Conservation (phyloP, 2,888 invertebrate species). For the Rotaria sp. region DNA sequence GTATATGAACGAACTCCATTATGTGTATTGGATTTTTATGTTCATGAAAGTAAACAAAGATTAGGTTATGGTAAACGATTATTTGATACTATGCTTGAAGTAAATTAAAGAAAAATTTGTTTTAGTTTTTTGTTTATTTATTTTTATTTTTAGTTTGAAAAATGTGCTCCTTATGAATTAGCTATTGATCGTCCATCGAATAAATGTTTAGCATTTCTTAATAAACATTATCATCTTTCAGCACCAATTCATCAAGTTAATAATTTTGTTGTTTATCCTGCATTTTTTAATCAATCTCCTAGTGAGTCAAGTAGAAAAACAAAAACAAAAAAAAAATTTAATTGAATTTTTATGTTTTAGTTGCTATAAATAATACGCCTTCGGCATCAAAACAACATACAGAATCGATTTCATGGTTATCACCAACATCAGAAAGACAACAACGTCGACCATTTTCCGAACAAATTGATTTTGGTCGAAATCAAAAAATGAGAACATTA, state of each 20-base stretch:
- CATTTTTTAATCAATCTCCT: conserved; percentile 62
- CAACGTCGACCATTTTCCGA: neutral
- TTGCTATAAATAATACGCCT: no score
- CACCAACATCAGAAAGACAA: neutral
- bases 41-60: conserved; percentile 74
- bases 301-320: neutral
- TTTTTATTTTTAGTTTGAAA: conserved; percentile 41
- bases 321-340: no score
- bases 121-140: neutral
- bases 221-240: conserved; percentile 70
- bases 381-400: neutral
- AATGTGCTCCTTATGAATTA: conserved; percentile 64
- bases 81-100: conserved; percentile 73
- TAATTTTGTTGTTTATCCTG: conserved; percentile 76
- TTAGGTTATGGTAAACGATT: conserved; percentile 74
- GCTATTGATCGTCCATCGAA: conserved; percentile 79
- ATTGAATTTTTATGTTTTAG: no score
- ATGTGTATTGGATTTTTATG: conserved; percentile 86
- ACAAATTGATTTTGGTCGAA: no score
- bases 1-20: conserved; percentile 73
- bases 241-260: conserved; percentile 72
- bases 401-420: neutral
- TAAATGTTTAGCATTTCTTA: conserved; percentile 75
- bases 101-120: neutral
- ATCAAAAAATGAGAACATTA: neutral